Conservation (phyloP, 2,888 invertebrate species). For the Sinotaia quadrata region DNA sequence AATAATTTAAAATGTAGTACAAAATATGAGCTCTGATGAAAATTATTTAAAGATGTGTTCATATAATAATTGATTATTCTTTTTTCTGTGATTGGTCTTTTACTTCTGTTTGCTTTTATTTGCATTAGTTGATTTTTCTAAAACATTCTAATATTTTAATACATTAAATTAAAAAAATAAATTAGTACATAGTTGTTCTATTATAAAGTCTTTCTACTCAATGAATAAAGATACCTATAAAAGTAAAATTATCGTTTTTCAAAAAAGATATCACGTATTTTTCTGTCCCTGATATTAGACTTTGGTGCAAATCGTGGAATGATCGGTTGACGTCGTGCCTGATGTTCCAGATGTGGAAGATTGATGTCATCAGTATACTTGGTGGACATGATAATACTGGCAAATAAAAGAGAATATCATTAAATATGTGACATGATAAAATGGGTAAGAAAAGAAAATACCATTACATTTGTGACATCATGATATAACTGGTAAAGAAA, state of each 20-base stretch:
- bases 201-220: too few species aligned
- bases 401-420: conserved; percentile 29
- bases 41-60: too few species aligned
- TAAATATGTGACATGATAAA: neutral
- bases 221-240: neutral
- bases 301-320: conserved; percentile 43
- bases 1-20: too few species aligned
- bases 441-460: neutral
- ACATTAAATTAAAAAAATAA: too few species aligned
- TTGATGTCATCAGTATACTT: conserved; percentile 64
- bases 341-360: conserved; percentile 55
- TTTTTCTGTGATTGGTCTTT: too few species aligned
- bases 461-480: neutral
- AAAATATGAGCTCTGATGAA: too few species aligned
- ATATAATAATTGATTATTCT: too few species aligned
- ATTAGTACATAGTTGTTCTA: too few species aligned
- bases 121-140: too few species aligned
- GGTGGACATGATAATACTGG: conserved; percentile 64
- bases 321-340: conserved; percentile 53
- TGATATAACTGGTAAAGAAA: neutral
- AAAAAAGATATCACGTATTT: conserved; percentile 66
- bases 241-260: conserved; percentile 58
- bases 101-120: too few species aligned
- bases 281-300: conserved; percentile 59
- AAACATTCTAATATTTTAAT: too few species aligned